Percentiles rank a stretch among this genome's conserved stretches.
Evolutionary conservation across 2,113 vertebrate species (phyloP).

Genomic region (Chloroceryle aenea): DNA sequence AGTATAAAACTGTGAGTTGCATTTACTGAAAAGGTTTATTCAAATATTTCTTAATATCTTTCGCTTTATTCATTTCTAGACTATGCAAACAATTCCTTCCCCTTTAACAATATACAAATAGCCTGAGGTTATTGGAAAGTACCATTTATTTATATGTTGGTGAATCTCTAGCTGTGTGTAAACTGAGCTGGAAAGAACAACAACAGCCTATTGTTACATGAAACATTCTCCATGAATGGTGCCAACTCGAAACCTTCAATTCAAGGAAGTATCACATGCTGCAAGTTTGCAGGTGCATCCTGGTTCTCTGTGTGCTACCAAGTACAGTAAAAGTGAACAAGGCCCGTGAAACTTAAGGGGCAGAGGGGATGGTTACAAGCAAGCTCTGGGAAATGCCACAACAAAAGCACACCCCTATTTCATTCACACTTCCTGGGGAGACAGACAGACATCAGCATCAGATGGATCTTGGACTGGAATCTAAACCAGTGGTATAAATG

Average conservation of each 20-base stretch:
- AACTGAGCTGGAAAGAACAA: background rate
- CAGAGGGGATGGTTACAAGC: background rate
- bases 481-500: too few species aligned
- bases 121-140: background rate
- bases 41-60: background rate
- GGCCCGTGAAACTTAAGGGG: accelerated
- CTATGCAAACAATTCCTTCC: background rate
- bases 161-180: background rate
- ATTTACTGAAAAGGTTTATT: background rate
- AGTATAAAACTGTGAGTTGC: background rate
- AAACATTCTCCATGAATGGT: background rate
- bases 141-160: background rate
- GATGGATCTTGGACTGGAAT: background rate
- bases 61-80: background rate
- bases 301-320: background rate
- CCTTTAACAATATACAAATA: background rate
- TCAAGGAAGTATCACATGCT: background rate
- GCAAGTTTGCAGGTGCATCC: slow-evolving; percentile 24
- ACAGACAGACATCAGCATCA: background rate
- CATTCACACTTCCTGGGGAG: background rate
- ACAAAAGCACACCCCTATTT: accelerated
- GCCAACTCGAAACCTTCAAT: slow-evolving; percentile 11
- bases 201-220: background rate
- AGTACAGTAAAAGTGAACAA: background rate
- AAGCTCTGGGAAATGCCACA: background rate